Evolutionary conservation across 35 echinoderm and acorn worm genomes (phyloP), one percentile per base, ranked within the genome.

Genomic region (Ophiothrix spiculata): DNA sequence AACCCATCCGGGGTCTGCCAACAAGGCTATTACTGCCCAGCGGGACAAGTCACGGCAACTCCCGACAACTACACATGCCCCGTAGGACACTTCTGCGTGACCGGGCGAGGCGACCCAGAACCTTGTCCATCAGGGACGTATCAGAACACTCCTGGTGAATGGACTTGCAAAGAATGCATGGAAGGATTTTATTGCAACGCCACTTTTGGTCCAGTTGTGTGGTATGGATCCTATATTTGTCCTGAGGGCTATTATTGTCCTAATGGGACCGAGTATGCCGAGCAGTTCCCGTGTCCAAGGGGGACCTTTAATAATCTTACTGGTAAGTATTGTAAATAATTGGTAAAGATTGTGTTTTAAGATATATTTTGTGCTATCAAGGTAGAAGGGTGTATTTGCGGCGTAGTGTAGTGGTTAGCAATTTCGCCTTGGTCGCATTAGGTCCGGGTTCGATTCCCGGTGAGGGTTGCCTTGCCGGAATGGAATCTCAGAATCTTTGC

Each of bases 261-360:
- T 21, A 91, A 88, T 86, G 91, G 95, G 32, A 98, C 95, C 0
- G 81, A 86, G 28, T 98, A 94, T 38, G 92, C 88, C 0, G 92
- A 94, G 82, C 83, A 93, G 75, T 89, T 60, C 37, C 91, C 95
- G 0, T 98, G 91, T 37, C 91, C 91, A 31, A 39, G 40, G 1
- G 95, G 95, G 34, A 98, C 89, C 4, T 98, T 98, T 74, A 98
- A 98, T 79, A 98, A 98, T 21, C 31, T 91, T 1, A 98, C 95
- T 63, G 90, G 94, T 97, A 87, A 39, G 86, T 16, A 37, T 25
- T 15, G 4, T 8, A 36, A 36, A 36, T 36, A 14, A 0, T 38
- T 39, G 4, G 34, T 39, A 0, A 36, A 19, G n/a, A 19, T 15
- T 69, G 60, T 69, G 25, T 34, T 17, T 4, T 17, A 79, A 79